These are phyloP conservation scores for Smutsia temminckii DNA, from an alignment of 2,797 vertebrate genomes.

Conservation along the genomic window DNA sequence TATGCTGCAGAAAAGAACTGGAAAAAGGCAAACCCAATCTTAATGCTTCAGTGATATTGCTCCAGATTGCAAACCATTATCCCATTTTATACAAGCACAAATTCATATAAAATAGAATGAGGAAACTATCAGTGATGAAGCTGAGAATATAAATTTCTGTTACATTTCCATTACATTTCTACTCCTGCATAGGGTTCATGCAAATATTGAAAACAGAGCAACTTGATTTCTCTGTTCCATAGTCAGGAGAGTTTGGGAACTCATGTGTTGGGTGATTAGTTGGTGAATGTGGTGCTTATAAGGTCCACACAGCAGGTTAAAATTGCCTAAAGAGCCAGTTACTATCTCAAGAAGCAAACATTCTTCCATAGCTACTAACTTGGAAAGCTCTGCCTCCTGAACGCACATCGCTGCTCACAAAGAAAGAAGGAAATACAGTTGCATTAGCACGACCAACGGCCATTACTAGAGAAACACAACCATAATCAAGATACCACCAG, in stretches of 20 bases:
- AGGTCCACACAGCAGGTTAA: neutral
- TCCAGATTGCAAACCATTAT: neutral
- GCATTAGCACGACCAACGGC: neutral
- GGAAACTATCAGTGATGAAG: neutral
- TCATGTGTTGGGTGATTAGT: neutral
- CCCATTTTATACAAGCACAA: neutral
- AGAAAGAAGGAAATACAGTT: neutral
- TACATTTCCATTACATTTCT: neutral
- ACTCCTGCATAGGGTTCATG: neutral
- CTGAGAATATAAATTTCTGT: neutral
- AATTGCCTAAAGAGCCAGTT: neutral
- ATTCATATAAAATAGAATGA: constrained; percentile 1
- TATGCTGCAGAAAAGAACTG: neutral
- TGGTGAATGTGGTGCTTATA: neutral
- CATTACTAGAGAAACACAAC: neutral
- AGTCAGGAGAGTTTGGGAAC: neutral
- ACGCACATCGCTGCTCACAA: neutral
- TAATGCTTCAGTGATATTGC: neutral
- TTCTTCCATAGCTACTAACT: neutral
- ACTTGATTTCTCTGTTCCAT: neutral
- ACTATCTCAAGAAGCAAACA: neutral
- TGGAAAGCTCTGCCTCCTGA: neutral
- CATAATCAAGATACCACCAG: neutral
- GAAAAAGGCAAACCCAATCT: neutral
- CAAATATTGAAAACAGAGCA: neutral